phyloP scores from a whole-genome alignment of 2,797 vertebrate genomes.

The Denticeps clupeoides region DNA sequence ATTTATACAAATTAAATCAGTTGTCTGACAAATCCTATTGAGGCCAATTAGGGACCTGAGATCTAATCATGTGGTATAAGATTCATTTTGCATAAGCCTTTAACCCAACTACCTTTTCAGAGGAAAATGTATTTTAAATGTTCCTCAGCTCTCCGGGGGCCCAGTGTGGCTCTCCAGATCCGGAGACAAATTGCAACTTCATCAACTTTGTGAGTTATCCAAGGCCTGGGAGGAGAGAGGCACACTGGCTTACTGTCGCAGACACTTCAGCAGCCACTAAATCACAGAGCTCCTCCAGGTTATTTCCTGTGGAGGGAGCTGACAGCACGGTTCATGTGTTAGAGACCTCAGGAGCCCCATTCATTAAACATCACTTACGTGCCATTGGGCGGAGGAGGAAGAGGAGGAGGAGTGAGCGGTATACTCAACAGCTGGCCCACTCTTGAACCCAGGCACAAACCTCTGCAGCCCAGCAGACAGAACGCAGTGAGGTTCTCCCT shows the following conservation, averaged over 20 bases:
- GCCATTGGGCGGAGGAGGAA: not conserved
- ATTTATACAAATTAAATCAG: too few species aligned
- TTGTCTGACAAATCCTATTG: too few species aligned
- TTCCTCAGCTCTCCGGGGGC: not conserved
- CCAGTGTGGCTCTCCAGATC: not conserved
- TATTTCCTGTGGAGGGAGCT: constrained; percentile 7
- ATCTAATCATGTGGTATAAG: too few species aligned
- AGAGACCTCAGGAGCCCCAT: constrained; percentile 12
- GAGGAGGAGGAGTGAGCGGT: not conserved
- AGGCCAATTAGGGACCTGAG: too few species aligned
- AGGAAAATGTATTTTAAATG: not conserved
- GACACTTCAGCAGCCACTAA: constrained; percentile 9
- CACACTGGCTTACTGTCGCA: constrained; percentile 5
- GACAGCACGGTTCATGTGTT: constrained; percentile 10
- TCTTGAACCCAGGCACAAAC: too few species aligned
- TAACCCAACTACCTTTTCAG: too few species aligned
- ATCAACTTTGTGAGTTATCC: constrained; percentile 11
- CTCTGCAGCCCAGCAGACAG: too few species aligned
- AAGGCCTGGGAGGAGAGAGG: not conserved
- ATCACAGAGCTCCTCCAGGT: constrained; percentile 6
- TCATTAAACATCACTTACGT: constrained; percentile 18
- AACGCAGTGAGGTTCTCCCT: too few species aligned
- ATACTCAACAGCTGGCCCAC: too few species aligned
- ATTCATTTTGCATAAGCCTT: too few species aligned
- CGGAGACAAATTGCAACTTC: constrained; percentile 10